Conservation (phyloP, 2,113 vertebrate species). For the Engystomops pustulosus region DNA sequence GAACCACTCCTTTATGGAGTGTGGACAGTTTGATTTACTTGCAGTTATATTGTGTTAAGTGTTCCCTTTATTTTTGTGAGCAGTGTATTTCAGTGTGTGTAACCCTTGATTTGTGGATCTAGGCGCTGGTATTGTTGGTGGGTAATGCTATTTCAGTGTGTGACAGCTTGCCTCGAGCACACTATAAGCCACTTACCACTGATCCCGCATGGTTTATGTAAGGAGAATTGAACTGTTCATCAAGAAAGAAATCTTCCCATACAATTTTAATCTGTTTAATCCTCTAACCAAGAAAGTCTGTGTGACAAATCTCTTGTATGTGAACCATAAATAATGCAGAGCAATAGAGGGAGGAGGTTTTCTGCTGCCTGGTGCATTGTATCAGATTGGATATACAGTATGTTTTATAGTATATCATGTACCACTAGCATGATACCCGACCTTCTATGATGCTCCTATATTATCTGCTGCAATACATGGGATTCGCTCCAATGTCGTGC, state of each 20-base stretch:
- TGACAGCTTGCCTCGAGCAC: slow-evolving; percentile 35
- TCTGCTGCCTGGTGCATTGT: neutral
- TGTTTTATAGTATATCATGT: neutral
- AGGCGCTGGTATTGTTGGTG: neutral
- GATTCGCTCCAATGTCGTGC: too few species aligned
- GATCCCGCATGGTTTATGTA: slow-evolving; percentile 30
- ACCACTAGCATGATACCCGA: neutral
- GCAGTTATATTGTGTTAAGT: too few species aligned
- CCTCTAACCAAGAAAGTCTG: slow-evolving; percentile 32
- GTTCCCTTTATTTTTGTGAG: too few species aligned
- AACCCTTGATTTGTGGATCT: neutral
- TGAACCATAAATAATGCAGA: neutral
- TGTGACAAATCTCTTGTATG: slow-evolving; percentile 24
- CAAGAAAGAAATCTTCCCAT: slow-evolving; percentile 31
- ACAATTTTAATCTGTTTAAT: slow-evolving; percentile 44
- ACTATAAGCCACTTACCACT: slow-evolving; percentile 29
- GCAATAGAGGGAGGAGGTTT: neutral
- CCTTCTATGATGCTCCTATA: too few species aligned
- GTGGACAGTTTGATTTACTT: too few species aligned
- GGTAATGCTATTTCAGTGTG: neutral
- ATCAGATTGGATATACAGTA: too few species aligned
- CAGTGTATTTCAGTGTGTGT: neutral
- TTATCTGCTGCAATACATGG: too few species aligned
- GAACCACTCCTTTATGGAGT: too few species aligned
- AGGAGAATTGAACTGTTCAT: slow-evolving; percentile 41